Evolutionary conservation across 1,140 invertebrate species (phyloP).

Genomic region (Aricia agestis): DNA sequence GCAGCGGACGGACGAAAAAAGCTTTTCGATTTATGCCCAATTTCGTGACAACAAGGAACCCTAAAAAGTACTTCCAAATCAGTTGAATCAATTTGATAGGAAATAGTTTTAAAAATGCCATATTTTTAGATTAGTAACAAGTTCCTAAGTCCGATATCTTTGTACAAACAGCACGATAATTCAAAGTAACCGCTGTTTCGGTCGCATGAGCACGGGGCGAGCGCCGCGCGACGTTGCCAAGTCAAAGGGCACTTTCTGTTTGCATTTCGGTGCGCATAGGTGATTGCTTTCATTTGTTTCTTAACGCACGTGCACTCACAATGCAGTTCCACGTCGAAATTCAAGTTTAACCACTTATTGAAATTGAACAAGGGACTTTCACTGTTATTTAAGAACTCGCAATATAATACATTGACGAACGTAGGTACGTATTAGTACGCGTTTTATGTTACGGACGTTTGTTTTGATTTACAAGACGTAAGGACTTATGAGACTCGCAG

Average conservation of each 20-base stretch:
- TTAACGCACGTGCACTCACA: conserved; percentile 32
- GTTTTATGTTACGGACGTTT: conserved; percentile 9
- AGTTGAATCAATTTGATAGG: too few species aligned
- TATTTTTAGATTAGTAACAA: too few species aligned
- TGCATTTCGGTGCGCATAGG: conserved; percentile 36
- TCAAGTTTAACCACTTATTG: conserved; percentile 28
- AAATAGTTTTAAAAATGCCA: too few species aligned
- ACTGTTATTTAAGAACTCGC: conserved; percentile 27
- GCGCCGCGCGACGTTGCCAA: conserved; percentile 43
- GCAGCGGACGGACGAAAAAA: too few species aligned
- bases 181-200: not conserved
- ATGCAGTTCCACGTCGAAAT: conserved; percentile 30
- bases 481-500: not conserved
- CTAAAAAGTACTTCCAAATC: too few species aligned
- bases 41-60: too few species aligned
- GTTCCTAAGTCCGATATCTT: not conserved
- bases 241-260: conserved; percentile 40
- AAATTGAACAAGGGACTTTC: conserved; percentile 31
- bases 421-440: conserved; percentile 16
- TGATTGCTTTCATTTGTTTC: conserved; percentile 37
- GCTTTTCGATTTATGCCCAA: too few species aligned
- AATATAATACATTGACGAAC: not conserved
- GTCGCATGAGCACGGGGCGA: not conserved
- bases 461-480: not conserved
- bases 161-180: not conserved